These are phyloP conservation scores for Entomyzon cyanotis DNA, from an alignment of 2,113 vertebrate genomes.

Conservation along the genomic window DNA sequence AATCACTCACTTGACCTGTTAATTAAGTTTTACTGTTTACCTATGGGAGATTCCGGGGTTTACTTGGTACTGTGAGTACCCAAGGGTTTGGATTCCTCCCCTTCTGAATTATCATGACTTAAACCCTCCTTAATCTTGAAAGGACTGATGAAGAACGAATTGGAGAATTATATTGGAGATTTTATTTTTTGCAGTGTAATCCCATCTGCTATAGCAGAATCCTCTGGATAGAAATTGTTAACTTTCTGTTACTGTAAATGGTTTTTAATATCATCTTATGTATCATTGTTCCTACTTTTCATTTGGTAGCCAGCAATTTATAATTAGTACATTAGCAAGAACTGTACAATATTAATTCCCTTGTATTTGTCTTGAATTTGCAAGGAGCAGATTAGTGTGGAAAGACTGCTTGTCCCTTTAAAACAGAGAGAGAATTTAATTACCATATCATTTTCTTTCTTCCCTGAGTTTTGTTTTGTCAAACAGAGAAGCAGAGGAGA, in stretches of 20 bases:
- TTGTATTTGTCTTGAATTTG: slow-evolving; percentile 38
- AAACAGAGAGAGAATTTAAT: slow-evolving; percentile 39
- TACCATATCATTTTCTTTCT: slow-evolving; percentile 18
- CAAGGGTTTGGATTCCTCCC: background rate
- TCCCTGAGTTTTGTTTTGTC: slow-evolving; percentile 32
- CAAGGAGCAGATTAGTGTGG: slow-evolving; percentile 19
- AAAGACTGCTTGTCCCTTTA: slow-evolving; percentile 37
- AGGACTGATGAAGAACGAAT: slow-evolving; percentile 2
- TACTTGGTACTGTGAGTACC: background rate
- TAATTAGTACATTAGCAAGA: slow-evolving; percentile 20
- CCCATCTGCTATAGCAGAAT: slow-evolving; percentile 43
- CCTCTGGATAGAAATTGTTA: slow-evolving; percentile 44
- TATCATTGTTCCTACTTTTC: slow-evolving; percentile 40
- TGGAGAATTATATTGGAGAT: background rate
- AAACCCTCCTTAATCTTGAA: slow-evolving; percentile 36
- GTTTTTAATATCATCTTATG: slow-evolving; percentile 25
- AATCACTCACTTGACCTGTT: slow-evolving; percentile 47
- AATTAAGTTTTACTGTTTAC: slow-evolving; percentile 72
- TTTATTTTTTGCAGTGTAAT: slow-evolving; percentile 47
- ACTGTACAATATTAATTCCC: background rate
- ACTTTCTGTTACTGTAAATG: slow-evolving; percentile 28
- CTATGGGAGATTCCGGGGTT: slow-evolving; percentile 36
- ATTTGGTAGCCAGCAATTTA: slow-evolving; percentile 26
- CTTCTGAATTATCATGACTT: slow-evolving; percentile 23
- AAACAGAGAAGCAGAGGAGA: background rate